Evolutionary conservation across 2,888 invertebrate species (phyloP), one percentile per base, ranked within the genome.

Genomic region (Lithophane ornitopus): DNA sequence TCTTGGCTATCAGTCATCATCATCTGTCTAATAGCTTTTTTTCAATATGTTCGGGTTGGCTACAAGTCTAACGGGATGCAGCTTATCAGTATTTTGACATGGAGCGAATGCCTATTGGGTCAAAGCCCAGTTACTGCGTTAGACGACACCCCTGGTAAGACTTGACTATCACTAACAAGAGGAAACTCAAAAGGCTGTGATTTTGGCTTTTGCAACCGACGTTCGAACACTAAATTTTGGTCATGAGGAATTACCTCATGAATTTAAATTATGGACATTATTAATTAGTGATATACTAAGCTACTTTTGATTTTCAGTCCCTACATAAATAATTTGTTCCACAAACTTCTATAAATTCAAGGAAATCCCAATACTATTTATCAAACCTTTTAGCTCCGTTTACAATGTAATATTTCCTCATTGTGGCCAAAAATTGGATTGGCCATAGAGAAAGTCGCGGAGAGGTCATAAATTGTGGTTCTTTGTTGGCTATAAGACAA

Each of bases 401-500:
- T 72, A 73, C 85, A 79, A 73, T 59, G 69, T 65, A 75, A 81
- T 76, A 78, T 78, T 82, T 85, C 62, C 68, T 87, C 75, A 80
- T 87, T 85, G 76, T 67, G 68, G 22, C 72, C 71, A 74, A 79
- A 82, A 85, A 82, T 81, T 81, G 77, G 65, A 80, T 82, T 82
- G 72, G 61, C 80, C 75, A 80, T 74, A 65, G 78, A 76, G 62
- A 81, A 78, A 81, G 82, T 76, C 77, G 76, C 77, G 16, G 62
- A 26, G 54, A 72, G 78, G 56, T 74, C 72, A 74, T 87, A 87
- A 87, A 84, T 87, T 86, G 56, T 49, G 69, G 65, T 70, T 75
- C 79, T 79, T 87, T 85, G 86, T 87, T 69, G 61, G 28, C 52
- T 67, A 28, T 74, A 85, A 87, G 79, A 83, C 83, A 79, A 82